Evolutionary conservation across 2,113 vertebrate genomes (phyloP).

Genomic region (Halcyon malimbica): DNA sequence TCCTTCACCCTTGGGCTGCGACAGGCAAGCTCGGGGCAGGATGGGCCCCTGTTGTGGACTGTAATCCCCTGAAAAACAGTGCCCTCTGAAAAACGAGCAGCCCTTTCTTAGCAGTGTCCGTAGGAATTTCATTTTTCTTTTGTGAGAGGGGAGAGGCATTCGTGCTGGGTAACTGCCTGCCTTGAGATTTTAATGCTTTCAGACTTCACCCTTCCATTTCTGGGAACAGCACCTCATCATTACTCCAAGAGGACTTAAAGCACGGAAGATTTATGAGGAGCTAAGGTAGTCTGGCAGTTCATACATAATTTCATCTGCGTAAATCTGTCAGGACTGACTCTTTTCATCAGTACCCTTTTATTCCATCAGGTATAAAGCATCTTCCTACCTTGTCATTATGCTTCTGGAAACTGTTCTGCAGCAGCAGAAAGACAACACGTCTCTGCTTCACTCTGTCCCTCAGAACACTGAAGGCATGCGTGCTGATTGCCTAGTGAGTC

Average conservation of each 20-base stretch:
- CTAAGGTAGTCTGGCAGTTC: neutral
- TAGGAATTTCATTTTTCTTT: neutral
- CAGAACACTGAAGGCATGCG: neutral
- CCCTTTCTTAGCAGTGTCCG: neutral
- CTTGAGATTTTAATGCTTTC: neutral
- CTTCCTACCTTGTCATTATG: neutral
- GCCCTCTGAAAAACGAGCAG: neutral
- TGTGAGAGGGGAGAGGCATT: neutral
- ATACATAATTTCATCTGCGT: neutral
- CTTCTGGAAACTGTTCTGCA: neutral
- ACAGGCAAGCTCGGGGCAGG: neutral
- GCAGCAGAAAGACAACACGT: neutral
- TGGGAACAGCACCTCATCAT: neutral
- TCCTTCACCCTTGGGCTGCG: neutral
- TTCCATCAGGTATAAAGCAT: neutral
- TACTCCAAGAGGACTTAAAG: neutral
- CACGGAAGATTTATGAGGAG: neutral
- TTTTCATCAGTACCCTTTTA: neutral
- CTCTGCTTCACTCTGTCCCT: neutral
- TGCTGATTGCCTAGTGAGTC: too few species aligned
- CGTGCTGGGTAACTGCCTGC: neutral
- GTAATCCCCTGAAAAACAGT: fast-evolving
- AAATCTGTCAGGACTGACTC: neutral
- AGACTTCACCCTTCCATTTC: neutral
- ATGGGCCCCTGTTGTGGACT: neutral